A percentile compares a stretch with the other conserved stretches of the same genome.
Conservation (phyloP, 2,888 invertebrate species). For the Cheilosia vulpina region DNA sequence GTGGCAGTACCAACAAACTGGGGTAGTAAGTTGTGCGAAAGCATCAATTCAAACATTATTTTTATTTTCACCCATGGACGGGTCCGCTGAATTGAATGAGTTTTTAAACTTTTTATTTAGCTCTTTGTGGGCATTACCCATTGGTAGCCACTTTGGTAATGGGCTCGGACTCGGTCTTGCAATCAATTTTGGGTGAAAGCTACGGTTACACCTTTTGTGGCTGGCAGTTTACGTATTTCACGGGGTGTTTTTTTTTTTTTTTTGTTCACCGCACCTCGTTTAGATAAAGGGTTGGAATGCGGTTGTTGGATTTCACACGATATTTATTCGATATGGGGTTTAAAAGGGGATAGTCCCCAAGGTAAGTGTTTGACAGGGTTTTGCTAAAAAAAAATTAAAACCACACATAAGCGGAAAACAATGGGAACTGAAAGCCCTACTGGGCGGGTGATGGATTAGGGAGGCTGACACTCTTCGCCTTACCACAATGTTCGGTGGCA, state of each 20-base stretch:
- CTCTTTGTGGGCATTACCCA: neutral
- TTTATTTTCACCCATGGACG: neutral
- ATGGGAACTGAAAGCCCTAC: neutral
- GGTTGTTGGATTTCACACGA: slow-evolving; percentile 52
- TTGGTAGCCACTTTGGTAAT: slow-evolving; percentile 26
- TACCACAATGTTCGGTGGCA: slow-evolving; percentile 37
- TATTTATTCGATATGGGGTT: slow-evolving; percentile 52
- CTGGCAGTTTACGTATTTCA: slow-evolving; percentile 15
- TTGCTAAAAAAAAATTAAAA: neutral
- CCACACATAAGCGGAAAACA: neutral
- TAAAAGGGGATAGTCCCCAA: slow-evolving; percentile 8
- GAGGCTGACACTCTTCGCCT: slow-evolving; percentile 27
- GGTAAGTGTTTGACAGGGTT: slow-evolving; percentile 2
- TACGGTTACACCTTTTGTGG: slow-evolving; percentile 33
- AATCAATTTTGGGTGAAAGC: slow-evolving; percentile 16
- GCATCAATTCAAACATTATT: slow-evolving; percentile 15
- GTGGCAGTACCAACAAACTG: neutral
- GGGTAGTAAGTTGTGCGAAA: neutral
- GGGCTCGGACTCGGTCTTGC: neutral
- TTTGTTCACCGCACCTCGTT: slow-evolving; percentile 5
- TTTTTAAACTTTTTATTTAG: slow-evolving; percentile 15
- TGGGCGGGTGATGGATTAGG: neutral
- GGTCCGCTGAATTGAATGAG: slow-evolving; percentile 17
- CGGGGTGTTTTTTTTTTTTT: neutral
- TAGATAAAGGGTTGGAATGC: slow-evolving; percentile 23